Evolutionary conservation across 2,113 vertebrate species (phyloP).

Genomic region (Ancistrus triradiatus): DNA sequence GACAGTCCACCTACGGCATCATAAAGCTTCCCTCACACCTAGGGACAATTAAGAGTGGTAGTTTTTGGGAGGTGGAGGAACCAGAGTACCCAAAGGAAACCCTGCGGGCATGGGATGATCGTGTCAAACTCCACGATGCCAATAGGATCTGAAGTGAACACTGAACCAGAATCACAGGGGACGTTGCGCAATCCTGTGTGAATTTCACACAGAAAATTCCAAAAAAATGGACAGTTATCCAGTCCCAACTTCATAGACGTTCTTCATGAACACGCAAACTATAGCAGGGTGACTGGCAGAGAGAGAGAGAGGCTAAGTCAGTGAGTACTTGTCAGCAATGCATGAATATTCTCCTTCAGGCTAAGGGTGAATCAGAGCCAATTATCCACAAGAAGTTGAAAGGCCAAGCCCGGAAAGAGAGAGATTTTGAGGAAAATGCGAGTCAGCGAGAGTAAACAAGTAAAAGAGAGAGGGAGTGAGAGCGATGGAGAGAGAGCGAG

Average conservation of each 20-base stretch:
- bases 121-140: too few relatives aligned
- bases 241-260: too few relatives aligned
- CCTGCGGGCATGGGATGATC: too few relatives aligned
- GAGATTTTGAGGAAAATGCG: constrained; percentile 27
- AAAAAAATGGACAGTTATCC: not conserved
- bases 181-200: too few relatives aligned
- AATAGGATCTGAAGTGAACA: too few relatives aligned
- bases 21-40: too few relatives aligned
- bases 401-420: constrained; percentile 25
- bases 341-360: constrained; percentile 30
- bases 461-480: not conserved
- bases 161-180: too few relatives aligned
- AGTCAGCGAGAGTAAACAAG: constrained; percentile 17
- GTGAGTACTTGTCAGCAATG: constrained; percentile 1
- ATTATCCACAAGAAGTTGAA: constrained; percentile 15
- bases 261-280: too few relatives aligned
- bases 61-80: too few relatives aligned
- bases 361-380: constrained; percentile 8
- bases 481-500: constrained; percentile 1
- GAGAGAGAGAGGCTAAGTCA: not conserved
- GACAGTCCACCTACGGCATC: too few relatives aligned
- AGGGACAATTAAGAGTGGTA: too few relatives aligned
- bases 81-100: not conserved
- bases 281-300: not conserved
- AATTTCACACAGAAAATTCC: not conserved